Percentiles rank a stretch among this genome's conserved stretches.
These are phyloP conservation scores for Siniperca knerii DNA, from an alignment of 2,113 vertebrate species.

Conservation along the genomic window DNA sequence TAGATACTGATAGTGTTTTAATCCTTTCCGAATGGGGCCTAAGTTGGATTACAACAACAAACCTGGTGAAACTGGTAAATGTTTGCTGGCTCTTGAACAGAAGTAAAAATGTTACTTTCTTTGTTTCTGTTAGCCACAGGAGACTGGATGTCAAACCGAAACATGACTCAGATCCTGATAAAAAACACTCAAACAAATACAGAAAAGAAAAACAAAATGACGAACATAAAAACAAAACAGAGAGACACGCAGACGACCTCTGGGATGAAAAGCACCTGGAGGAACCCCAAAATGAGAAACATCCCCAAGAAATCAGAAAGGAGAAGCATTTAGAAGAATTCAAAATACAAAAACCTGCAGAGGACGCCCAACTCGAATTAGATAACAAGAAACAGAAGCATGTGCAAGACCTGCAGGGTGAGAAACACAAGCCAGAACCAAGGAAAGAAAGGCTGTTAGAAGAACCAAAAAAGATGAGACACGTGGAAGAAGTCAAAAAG, in stretches of 20 bases:
- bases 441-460: constrained; percentile 55
- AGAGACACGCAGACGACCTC: constrained; percentile 35
- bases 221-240: constrained; percentile 51
- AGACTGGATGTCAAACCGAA: constrained; percentile 64
- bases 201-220: constrained; percentile 64
- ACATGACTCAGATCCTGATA: constrained; percentile 65
- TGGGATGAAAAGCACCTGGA: constrained; percentile 53
- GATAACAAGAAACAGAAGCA: constrained; percentile 56
- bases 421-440: constrained; percentile 57
- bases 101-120: constrained; percentile 49
- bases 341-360: constrained; percentile 22
- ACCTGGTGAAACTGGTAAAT: background rate
- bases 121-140: constrained; percentile 75
- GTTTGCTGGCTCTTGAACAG: background rate
- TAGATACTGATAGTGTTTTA: background rate
- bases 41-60: background rate
- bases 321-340: constrained; percentile 48
- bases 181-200: constrained; percentile 66
- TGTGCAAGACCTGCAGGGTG: constrained; percentile 20
- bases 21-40: background rate
- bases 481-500: constrained; percentile 41
- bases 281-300: constrained; percentile 56
- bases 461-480: constrained; percentile 60
- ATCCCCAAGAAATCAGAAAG: constrained; percentile 41
- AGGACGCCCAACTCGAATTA: constrained; percentile 4